phyloP scores from a whole-genome alignment of 2,888 invertebrate genomes.

The Tortricodes alternella region DNA sequence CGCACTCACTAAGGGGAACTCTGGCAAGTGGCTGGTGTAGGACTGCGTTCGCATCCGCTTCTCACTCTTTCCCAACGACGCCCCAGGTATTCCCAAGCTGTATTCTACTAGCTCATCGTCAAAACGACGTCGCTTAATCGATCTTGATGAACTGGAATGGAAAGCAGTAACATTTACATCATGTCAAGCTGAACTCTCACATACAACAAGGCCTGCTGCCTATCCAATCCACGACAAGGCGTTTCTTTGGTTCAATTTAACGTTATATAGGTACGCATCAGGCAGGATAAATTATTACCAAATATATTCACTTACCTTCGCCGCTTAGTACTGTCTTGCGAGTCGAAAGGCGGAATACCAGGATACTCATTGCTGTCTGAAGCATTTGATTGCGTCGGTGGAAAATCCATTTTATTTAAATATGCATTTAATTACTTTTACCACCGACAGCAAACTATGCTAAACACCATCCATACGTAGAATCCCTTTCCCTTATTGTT shows the following conservation, averaged over 20 bases:
- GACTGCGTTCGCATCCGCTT: slow-evolving; percentile 77
- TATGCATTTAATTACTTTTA: too few relatives aligned
- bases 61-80: slow-evolving; percentile 72
- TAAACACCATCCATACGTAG: too few relatives aligned
- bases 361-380: slow-evolving; percentile 73
- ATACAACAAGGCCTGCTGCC: too few relatives aligned
- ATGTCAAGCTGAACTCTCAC: too few relatives aligned
- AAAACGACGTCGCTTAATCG: slow-evolving; percentile 97
- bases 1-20: slow-evolving; percentile 54
- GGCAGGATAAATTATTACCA: neutral
- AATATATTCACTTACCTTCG: slow-evolving; percentile 59
- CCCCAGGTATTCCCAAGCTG: slow-evolving; percentile 87
- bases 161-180: neutral
- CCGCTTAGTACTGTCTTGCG: slow-evolving; percentile 73
- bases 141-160: slow-evolving; percentile 91
- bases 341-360: slow-evolving; percentile 53
- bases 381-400: slow-evolving; percentile 67
- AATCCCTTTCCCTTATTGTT: too few relatives aligned
- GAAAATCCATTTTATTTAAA: slow-evolving; percentile 73
- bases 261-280: neutral
- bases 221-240: too few relatives aligned
- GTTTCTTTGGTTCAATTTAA: too few relatives aligned
- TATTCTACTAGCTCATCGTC: slow-evolving; percentile 98
- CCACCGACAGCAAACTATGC: too few relatives aligned
- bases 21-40: slow-evolving; percentile 79